Evolutionary conservation across 2,888 invertebrate genomes (phyloP).

Genomic region (Scaptodrosophila latifasciaeformis): DNA sequence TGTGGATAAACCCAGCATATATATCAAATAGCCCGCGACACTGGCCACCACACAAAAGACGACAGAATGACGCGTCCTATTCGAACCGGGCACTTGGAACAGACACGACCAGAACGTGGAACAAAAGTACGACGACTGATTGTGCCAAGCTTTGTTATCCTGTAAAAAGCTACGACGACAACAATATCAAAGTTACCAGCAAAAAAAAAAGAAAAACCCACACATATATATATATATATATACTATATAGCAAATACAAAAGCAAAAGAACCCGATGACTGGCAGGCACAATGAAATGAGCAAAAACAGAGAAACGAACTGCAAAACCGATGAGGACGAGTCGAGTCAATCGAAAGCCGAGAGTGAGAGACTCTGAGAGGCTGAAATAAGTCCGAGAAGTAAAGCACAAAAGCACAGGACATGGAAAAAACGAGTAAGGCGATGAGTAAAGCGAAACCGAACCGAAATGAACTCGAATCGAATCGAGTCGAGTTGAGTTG

Average conservation of each 20-base stretch:
- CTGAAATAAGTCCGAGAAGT: too few relatives aligned
- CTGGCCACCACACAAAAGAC: not conserved
- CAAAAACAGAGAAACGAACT: constrained; percentile 14
- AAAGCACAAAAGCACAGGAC: too few relatives aligned
- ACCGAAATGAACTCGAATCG: too few relatives aligned
- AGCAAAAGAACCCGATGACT: not conserved
- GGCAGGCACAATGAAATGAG: not conserved
- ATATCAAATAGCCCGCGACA: constrained; percentile 7
- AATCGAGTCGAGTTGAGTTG: too few relatives aligned
- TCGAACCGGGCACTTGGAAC: constrained; percentile 9
- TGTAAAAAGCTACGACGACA: constrained; percentile 46
- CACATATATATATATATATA: too few relatives aligned
- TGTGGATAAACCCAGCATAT: not conserved
- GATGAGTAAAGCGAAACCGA: too few relatives aligned
- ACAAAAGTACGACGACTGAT: constrained; percentile 65
- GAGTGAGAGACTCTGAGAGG: too few relatives aligned
- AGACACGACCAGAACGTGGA: constrained; percentile 54
- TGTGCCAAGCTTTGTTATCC: constrained; percentile 63
- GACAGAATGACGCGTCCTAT: too few relatives aligned
- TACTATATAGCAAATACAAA: not conserved
- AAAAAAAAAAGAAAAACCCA: too few relatives aligned
- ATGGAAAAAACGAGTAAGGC: too few relatives aligned
- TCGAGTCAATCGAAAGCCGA: constrained; percentile 36
- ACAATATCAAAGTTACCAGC: not conserved
- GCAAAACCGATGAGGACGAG: constrained; percentile 29